phyloP scores from a whole-genome alignment of 2,113 vertebrate genomes.

The Neogobius melanostomus region DNA sequence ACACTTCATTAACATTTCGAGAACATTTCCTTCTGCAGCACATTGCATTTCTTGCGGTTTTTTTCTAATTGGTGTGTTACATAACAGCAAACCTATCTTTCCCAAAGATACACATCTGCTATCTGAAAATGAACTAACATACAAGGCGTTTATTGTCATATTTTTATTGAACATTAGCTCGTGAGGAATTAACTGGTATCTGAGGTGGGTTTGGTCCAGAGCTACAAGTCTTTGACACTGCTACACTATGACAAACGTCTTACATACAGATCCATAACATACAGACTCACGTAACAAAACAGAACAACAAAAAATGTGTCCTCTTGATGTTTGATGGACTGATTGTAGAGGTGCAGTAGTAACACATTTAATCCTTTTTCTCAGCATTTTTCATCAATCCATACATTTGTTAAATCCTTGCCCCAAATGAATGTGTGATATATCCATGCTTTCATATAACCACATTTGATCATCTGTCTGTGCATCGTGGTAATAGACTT shows the following conservation, averaged over 20 bases:
- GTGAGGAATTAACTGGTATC: not conserved
- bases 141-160: not conserved
- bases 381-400: no score
- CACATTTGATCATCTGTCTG: no score
- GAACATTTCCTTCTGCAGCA: not conserved
- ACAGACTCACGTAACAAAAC: not conserved
- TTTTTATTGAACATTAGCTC: slow-evolving; percentile 2
- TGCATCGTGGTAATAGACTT: not conserved
- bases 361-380: no score
- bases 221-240: not conserved
- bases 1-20: not conserved
- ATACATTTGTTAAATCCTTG: no score
- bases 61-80: not conserved
- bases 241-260: not conserved
- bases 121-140: not conserved
- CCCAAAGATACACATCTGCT: not conserved
- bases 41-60: not conserved
- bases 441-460: no score
- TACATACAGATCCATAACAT: not conserved
- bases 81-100: not conserved
- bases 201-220: not conserved
- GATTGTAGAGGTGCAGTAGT: not conserved
- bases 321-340: not conserved
- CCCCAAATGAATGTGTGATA: no score
- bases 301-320: not conserved